These are phyloP conservation scores for Phocoena phocoena DNA, from an alignment of 2,113 vertebrate species.

Conservation along the genomic window DNA sequence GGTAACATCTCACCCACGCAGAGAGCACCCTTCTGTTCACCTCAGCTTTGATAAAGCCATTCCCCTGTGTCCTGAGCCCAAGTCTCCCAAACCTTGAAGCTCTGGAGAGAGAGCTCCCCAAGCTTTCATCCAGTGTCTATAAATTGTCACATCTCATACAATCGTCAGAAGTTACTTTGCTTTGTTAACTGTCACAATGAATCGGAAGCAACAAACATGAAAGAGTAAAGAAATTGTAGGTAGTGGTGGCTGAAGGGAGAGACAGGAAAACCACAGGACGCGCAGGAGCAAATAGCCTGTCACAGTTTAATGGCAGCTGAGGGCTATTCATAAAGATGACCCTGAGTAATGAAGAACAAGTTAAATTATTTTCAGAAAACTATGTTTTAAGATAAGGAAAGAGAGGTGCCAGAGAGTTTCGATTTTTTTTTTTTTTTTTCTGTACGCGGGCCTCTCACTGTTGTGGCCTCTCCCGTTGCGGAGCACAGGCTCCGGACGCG, in stretches of 20 bases:
- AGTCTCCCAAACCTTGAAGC: not conserved
- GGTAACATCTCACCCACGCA: not conserved
- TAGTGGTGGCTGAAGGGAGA: not conserved
- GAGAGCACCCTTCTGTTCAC: not conserved
- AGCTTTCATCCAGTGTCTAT: not conserved
- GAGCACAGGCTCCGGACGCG: too few relatives aligned
- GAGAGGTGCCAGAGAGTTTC: not conserved
- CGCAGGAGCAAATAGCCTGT: not conserved
- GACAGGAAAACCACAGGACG: not conserved
- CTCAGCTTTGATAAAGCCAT: not conserved
- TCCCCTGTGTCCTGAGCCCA: not conserved
- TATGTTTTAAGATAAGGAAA: not conserved
- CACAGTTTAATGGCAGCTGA: not conserved
- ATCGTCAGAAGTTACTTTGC: not conserved
- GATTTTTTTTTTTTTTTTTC: not conserved
- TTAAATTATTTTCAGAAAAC: conserved; percentile 12
- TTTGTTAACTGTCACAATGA: not conserved
- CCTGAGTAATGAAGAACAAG: not conserved
- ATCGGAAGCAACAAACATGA: not conserved
- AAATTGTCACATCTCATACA: not conserved
- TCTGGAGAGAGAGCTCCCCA: not conserved
- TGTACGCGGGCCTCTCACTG: too few relatives aligned
- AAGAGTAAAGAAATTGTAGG: not conserved
- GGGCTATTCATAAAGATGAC: not conserved
- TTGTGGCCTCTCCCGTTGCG: too few relatives aligned